These are phyloP conservation scores for Pseudoatta argentina DNA, from an alignment of 1,140 invertebrate species.

Conservation along the genomic window DNA sequence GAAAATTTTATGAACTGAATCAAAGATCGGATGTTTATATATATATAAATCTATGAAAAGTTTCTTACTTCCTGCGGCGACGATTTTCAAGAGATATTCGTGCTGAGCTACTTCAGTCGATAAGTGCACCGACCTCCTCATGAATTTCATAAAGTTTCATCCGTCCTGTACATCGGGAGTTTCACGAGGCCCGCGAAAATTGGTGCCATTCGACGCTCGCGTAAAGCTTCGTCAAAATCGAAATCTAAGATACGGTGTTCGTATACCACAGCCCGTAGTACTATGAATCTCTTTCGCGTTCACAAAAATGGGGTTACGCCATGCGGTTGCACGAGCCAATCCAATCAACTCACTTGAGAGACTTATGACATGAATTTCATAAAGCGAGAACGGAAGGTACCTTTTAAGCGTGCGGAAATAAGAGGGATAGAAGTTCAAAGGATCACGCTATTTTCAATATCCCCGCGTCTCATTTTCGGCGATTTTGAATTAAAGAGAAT, in stretches of 20 bases:
- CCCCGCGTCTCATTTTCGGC: background rate
- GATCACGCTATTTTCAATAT: background rate
- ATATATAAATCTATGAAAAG: constrained; percentile 56
- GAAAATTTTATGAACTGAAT: constrained; percentile 46
- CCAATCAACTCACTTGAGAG: constrained; percentile 68
- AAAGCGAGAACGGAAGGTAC: constrained; percentile 49
- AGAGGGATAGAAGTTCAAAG: constrained; percentile 35
- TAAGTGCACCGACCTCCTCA: constrained; percentile 62
- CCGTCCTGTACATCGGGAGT: constrained; percentile 70
- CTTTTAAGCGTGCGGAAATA: constrained; percentile 18
- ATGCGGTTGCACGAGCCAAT: constrained; percentile 54
- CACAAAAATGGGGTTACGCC: constrained; percentile 64
- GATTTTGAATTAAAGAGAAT: background rate
- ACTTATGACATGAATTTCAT: constrained; percentile 72
- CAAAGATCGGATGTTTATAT: constrained; percentile 40
- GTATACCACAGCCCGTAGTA: constrained; percentile 52
- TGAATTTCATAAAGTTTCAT: constrained; percentile 78
- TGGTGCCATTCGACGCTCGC: constrained; percentile 68
- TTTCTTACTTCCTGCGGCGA: constrained; percentile 36
- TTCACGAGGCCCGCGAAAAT: constrained; percentile 72
- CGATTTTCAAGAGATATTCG: constrained; percentile 63
- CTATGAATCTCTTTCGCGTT: constrained; percentile 66
- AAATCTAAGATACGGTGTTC: constrained; percentile 68
- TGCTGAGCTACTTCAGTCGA: constrained; percentile 17
- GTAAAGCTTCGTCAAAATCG: constrained; percentile 68